Percentiles rank a stretch among this genome's conserved stretches.
Evolutionary conservation across 1,140 invertebrate genomes (phyloP).

Genomic region (Scaptomyza montana): DNA sequence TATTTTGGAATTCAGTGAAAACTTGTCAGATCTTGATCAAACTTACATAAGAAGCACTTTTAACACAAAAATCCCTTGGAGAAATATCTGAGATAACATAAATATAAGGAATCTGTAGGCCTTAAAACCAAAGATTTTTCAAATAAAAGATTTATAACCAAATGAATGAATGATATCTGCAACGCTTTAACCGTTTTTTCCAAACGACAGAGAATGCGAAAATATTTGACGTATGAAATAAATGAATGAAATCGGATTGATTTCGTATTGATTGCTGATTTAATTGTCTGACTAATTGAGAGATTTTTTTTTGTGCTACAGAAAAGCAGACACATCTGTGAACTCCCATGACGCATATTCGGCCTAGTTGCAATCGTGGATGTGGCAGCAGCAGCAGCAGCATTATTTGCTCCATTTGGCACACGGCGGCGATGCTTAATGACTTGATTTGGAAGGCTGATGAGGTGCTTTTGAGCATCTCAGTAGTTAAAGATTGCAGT

Average conservation of each 20-base stretch:
- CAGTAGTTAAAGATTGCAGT: constrained; percentile 45
- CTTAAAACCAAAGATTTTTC: too few species aligned
- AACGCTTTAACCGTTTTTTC: background rate
- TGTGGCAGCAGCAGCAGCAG: background rate
- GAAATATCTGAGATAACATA: too few species aligned
- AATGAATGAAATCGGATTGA: constrained; percentile 58
- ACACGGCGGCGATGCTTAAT: constrained; percentile 70
- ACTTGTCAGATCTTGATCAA: too few species aligned
- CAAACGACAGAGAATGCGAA: background rate
- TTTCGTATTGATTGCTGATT: constrained; percentile 75
- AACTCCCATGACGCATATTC: constrained; percentile 72
- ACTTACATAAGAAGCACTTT: too few species aligned
- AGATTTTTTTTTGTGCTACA: constrained; percentile 72
- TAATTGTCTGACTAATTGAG: constrained; percentile 84
- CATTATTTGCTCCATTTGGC: constrained; percentile 79
- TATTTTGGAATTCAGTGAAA: too few species aligned
- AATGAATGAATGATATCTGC: too few species aligned
- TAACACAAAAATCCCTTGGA: too few species aligned
- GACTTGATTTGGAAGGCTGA: constrained; percentile 77
- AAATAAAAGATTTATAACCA: too few species aligned
- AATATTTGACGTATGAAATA: constrained; percentile 50
- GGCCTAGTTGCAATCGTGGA: constrained; percentile 43
- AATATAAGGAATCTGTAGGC: too few species aligned
- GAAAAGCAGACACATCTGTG: constrained; percentile 28
- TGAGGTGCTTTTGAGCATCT: constrained; percentile 50